Evolutionary conservation across 2,113 vertebrate species (phyloP), one percentile per base, ranked within the genome.

Genomic region (Apodemus speciosus): DNA sequence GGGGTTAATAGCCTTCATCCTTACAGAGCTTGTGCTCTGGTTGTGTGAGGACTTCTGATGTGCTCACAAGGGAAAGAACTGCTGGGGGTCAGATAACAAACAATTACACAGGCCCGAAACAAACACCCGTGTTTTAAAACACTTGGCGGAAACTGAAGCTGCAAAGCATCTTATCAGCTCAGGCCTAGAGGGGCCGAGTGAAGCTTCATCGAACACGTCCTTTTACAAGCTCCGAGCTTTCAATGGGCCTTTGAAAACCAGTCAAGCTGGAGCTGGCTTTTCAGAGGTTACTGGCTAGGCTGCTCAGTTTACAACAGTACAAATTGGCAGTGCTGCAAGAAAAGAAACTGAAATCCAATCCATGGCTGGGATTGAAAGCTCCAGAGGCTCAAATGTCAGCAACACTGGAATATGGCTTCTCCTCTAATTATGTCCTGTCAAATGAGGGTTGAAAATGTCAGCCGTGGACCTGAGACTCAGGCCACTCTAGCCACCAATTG

Each of bases 151-250:
- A 95, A 95, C 69, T 18, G 77, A 93, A 96, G 35, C 62, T 91
- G 72, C 71, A 95, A 88, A 81, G 77, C 0, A 0, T 96, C 90
- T 88, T 94, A 95, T 98, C 94, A 53, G 88, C 94, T n/a, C 88
- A 60, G 95, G 93, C 77, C n/a, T 77, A 72, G 56, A 87, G 87
- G 89, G 91, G 40, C 62, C 95, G 81, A 60, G 94, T 94, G 88
- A 94, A 93, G 83, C 56, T 75, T 51, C 77, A 40, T 90, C 5
- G 11, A 21, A 14, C 58, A 89, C 92, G 58, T 85, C 96, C 89
- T 96, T 90, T 89, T 88, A 85, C 92, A 94, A 66, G 94, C 91
- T 25, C 89, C 80, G 64, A 85, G 11, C 95, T 97, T 96, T 94
- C 94, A 80, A 79, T 0, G 1, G 77, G 81, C 21, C 16, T 92